Percentiles rank a stretch among this genome's conserved stretches.
Conservation (phyloP, 1,140 invertebrate species). For the Hycleus phaleratus region DNA sequence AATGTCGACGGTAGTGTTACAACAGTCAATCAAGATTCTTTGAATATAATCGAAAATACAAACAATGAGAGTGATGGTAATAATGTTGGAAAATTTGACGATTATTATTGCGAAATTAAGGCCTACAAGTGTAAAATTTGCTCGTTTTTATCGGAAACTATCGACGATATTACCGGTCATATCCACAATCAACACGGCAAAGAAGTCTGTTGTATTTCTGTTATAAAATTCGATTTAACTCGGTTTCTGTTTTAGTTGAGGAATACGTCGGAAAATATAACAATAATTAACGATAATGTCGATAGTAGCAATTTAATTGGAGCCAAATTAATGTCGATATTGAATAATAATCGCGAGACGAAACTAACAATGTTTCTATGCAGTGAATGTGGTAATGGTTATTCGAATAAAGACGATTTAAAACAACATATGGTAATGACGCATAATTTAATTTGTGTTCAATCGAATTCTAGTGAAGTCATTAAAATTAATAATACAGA, state of each 20-base stretch:
- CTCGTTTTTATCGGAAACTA: constrained; percentile 23
- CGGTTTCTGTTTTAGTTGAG: background rate
- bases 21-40: constrained; percentile 14
- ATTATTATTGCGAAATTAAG: constrained; percentile 18
- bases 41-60: constrained; percentile 1
- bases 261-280: background rate
- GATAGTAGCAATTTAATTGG: background rate
- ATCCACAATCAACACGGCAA: constrained; percentile 17
- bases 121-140: constrained; percentile 31
- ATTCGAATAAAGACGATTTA: constrained; percentile 24
- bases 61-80: background rate
- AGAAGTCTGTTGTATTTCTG: background rate
- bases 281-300: constrained; percentile 1
- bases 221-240: background rate
- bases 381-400: constrained; percentile 26
- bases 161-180: constrained; percentile 23
- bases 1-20: constrained; percentile 23
- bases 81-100: constrained; percentile 6
- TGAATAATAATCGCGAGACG: constrained; percentile 19
- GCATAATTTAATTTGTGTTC: background rate
- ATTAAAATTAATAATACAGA: background rate
- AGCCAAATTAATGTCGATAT: constrained; percentile 17
- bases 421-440: constrained; percentile 24
- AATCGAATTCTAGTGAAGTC: background rate
- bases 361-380: constrained; percentile 27